phyloP scores from a whole-genome alignment of 2,888 invertebrate species.

The Congeria kusceri region DNA sequence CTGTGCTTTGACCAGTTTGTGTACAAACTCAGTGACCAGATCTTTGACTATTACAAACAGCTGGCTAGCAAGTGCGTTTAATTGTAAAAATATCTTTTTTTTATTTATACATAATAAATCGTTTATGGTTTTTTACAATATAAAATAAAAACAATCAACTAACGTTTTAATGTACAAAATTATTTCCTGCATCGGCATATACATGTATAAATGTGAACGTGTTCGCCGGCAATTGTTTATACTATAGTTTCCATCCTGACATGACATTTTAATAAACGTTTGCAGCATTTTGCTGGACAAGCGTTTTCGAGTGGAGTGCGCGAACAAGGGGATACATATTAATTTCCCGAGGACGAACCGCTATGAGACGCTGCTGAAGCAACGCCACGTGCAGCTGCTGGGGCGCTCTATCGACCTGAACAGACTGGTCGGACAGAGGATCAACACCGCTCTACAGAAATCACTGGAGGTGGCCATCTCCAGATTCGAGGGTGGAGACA shows the following conservation, averaged over 20 bases:
- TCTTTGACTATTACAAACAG: conserved; percentile 99
- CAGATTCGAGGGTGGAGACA: conserved; percentile 98
- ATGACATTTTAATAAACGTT: neutral
- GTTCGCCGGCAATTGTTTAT: no score
- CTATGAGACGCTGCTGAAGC: conserved; percentile 97
- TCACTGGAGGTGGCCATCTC: conserved; percentile 97
- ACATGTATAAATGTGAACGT: no score
- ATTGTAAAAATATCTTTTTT: no score
- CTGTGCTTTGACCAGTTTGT: conserved; percentile 99
- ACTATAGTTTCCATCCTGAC: no score
- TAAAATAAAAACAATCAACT: no score
- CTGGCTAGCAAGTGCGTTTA: conserved; percentile 91
- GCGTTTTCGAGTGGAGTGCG: conserved; percentile 97
- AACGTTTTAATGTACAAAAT: no score
- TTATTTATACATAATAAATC: no score
- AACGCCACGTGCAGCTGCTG: conserved; percentile 96
- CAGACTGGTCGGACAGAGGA: conserved; percentile 95
- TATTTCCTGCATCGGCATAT: no score
- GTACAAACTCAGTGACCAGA: conserved; percentile 98
- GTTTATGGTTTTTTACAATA: no score
- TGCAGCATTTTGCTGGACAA: conserved; percentile 97
- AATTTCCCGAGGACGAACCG: conserved; percentile 90
- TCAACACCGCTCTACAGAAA: conserved; percentile 98
- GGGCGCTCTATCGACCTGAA: conserved; percentile 98
- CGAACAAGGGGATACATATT: conserved; percentile 94